Evolutionary conservation across 2,888 invertebrate genomes (phyloP).

Genomic region (Monoplex corrugatus): DNA sequence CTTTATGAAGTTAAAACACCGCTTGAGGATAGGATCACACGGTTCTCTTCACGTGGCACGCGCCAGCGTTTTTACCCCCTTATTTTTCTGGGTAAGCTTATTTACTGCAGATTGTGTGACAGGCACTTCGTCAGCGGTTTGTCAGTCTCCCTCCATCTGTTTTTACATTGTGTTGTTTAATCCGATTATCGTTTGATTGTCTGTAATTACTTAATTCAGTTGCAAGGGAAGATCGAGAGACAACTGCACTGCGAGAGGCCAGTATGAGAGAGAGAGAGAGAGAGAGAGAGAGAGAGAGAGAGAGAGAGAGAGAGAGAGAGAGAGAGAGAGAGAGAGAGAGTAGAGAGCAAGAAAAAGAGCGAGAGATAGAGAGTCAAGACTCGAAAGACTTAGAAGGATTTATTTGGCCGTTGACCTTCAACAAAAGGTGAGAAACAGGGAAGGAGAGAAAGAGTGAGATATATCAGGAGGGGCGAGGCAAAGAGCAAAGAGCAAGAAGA

Average conservation of each 20-base stretch:
- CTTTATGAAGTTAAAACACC: slow-evolving; percentile 39
- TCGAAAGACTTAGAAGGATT: not conserved
- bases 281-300: slow-evolving; percentile 45
- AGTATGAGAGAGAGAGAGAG: slow-evolving; percentile 34
- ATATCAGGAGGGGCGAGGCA: not conserved
- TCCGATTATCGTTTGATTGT: slow-evolving; percentile 14
- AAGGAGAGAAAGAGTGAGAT: not conserved
- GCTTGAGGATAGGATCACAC: not conserved
- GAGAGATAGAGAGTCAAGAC: not conserved
- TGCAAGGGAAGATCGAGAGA: not conserved
- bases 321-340: not conserved
- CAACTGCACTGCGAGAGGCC: not conserved
- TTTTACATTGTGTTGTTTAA: not conserved
- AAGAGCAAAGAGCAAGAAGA: not conserved
- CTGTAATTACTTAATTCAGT: not conserved
- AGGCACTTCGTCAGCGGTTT: slow-evolving; percentile 29
- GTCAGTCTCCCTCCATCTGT: not conserved
- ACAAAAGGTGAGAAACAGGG: not conserved
- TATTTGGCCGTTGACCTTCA: too few relatives aligned
- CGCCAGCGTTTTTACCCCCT: too few relatives aligned
- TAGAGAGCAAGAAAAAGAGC: not conserved
- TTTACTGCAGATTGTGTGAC: not conserved
- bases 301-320: slow-evolving; percentile 19
- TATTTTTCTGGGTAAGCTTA: not conserved
- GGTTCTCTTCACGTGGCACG: too few relatives aligned